Base-by-base conservation (phyloP, 2,888 invertebrate genomes). In the Nephrotoma guestfalica region DNA sequence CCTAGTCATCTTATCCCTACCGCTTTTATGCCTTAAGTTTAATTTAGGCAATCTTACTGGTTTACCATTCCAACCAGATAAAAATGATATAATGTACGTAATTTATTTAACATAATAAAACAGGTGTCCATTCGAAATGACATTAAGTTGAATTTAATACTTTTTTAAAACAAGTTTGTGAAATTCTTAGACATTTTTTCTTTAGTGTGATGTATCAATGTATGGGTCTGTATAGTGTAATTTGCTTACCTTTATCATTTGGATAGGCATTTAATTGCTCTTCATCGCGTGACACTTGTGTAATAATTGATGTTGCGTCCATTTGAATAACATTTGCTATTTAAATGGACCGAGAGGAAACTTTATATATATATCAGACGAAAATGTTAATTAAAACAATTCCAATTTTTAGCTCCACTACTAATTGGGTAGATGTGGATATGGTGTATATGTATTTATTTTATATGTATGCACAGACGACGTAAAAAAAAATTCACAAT, bases 251-350 rank as follows among this genome's bases (percentile, higher is more conserved):
- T 97, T 97, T 97, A 93, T 97, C 97, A 94, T 95, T 94, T 93
- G 95, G 94, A 94, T 95, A 96, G 94, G 95, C 96, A 94, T 96
- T 97, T 93, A 97, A 94, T 94, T 96, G 96, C 93, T 97, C 97
- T 95, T 97, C 97, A 95, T 98, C 97, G 94, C 97, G 96, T 94
- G 96, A 96, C 95, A 97, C 98, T 95, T 97, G 97, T 93, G 97
- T 97, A 93, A 98, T 98, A 94, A 98, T 97, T 96, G 97, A 98
- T 96, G 97, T 96, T 95, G 97, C 97, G 97, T 98, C 98, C 98
- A 97, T 97, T 95, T 90, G 91, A 91, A 84, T 84, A 42, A 94
- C 94, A 94, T 94, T 94, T 93, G 88, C 87, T 88, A 86, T 86
- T 87, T 88, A 87, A 87, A 88, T 87, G 88, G 87, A 88, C 86